These are phyloP conservation scores for Cyrtodaria siliqua DNA, from an alignment of 2,888 invertebrate genomes.

Conservation along the genomic window DNA sequence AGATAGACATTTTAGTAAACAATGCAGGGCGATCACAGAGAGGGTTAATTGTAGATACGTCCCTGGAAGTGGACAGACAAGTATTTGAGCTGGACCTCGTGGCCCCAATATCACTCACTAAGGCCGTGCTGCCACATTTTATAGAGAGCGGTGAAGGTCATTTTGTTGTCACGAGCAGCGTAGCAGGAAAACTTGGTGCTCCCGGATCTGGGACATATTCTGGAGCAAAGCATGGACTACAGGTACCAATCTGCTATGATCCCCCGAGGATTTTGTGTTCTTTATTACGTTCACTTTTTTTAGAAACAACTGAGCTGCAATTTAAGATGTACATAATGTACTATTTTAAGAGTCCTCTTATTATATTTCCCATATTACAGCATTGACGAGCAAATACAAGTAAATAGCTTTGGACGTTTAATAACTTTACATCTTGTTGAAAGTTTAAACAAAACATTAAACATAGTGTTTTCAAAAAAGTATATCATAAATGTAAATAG, in stretches of 20 bases:
- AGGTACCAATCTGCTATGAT: conserved; percentile 64
- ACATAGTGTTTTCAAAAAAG: too few relatives aligned
- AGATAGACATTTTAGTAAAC: conserved; percentile 92
- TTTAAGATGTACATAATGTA: too few relatives aligned
- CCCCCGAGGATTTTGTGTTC: too few relatives aligned
- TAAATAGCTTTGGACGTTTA: too few relatives aligned
- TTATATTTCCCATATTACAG: too few relatives aligned
- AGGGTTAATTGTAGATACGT: conserved; percentile 90
- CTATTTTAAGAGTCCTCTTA: too few relatives aligned
- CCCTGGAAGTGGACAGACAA: conserved; percentile 90
- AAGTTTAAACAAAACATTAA: too few relatives aligned
- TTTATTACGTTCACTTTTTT: too few relatives aligned
- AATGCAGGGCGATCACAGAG: conserved; percentile 94
- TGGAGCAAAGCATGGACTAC: conserved; percentile 68
- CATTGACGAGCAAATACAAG: too few relatives aligned
- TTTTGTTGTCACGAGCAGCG: conserved; percentile 91
- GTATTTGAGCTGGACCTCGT: conserved; percentile 93
- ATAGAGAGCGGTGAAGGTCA: conserved; percentile 88
- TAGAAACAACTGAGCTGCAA: too few relatives aligned
- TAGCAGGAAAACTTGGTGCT: conserved; percentile 90
- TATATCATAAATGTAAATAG: too few relatives aligned
- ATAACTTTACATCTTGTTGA: too few relatives aligned
- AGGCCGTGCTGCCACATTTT: conserved; percentile 90
- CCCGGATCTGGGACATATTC: conserved; percentile 65
- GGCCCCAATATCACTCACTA: conserved; percentile 90